Evolutionary conservation across 2,113 vertebrate genomes (phyloP).

Genomic region (Murina feae): DNA sequence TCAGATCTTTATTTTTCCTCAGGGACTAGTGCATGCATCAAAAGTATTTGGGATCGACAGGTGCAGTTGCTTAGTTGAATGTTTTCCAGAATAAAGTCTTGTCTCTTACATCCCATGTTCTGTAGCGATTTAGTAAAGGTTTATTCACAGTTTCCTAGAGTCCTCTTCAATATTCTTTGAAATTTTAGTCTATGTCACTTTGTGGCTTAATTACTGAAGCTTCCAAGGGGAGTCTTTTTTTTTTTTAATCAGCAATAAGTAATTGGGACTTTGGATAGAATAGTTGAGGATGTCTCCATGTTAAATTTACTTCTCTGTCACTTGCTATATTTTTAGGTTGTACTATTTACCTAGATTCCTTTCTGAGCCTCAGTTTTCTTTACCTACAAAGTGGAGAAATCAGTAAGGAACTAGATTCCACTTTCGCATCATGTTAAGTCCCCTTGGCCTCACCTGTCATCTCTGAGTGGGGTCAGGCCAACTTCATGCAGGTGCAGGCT

Average conservation of each 20-base stretch:
- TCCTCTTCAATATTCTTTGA: background rate
- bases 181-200: background rate
- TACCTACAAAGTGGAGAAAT: background rate
- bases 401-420: background rate
- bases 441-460: background rate
- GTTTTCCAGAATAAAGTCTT: background rate
- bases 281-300: background rate
- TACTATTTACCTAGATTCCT: background rate
- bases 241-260: background rate
- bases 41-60: background rate
- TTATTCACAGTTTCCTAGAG: background rate
- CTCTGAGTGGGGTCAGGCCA: background rate
- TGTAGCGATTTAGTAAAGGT: background rate
- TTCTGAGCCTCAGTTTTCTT: background rate
- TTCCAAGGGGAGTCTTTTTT: background rate
- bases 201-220: background rate
- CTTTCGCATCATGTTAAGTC: background rate
- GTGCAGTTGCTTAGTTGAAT: background rate
- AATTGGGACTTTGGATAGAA: background rate
- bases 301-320: background rate
- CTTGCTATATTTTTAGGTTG: background rate
- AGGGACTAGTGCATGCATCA: background rate
- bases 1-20: background rate
- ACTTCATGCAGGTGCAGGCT: background rate
- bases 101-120: background rate